Evolutionary conservation across 2,797 vertebrate species (phyloP).

Genomic region (Microhierax caerulescens): DNA sequence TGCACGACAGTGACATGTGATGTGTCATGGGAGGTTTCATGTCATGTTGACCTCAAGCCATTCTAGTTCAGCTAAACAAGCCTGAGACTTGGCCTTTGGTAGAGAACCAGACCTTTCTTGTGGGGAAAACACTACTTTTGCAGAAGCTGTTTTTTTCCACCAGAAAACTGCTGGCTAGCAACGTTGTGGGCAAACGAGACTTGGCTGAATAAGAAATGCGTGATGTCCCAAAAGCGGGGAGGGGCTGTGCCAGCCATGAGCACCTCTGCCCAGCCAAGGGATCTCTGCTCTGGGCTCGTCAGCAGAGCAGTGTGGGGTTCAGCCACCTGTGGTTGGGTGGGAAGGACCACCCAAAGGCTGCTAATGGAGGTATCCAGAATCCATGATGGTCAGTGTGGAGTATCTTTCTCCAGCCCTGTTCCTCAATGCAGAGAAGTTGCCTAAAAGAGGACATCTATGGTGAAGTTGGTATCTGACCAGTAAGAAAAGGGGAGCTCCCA

Average conservation of each 20-base stretch:
- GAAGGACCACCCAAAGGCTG: background rate
- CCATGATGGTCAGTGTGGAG: background rate
- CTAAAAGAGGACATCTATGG: background rate
- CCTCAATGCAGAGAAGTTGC: background rate
- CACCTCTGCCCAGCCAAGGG: background rate
- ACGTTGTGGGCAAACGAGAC: rapidly evolving
- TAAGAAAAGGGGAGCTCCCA: background rate
- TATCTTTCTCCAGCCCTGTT: background rate
- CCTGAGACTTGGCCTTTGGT: background rate
- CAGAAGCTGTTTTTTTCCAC: background rate
- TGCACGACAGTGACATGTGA: background rate
- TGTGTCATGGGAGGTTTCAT: background rate
- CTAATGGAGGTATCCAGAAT: background rate
- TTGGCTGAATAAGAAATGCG: background rate
- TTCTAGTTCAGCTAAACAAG: background rate
- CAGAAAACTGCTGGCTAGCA: background rate
- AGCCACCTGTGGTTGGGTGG: background rate
- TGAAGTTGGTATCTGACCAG: background rate
- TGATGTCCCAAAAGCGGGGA: background rate
- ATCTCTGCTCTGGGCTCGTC: background rate
- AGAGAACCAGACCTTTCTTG: background rate
- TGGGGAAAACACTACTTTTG: background rate
- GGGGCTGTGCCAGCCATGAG: background rate
- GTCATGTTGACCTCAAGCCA: background rate
- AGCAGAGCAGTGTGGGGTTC: background rate